Evolutionary conservation across 2,113 vertebrate genomes (phyloP).

Genomic region (Anguilla japonica): DNA sequence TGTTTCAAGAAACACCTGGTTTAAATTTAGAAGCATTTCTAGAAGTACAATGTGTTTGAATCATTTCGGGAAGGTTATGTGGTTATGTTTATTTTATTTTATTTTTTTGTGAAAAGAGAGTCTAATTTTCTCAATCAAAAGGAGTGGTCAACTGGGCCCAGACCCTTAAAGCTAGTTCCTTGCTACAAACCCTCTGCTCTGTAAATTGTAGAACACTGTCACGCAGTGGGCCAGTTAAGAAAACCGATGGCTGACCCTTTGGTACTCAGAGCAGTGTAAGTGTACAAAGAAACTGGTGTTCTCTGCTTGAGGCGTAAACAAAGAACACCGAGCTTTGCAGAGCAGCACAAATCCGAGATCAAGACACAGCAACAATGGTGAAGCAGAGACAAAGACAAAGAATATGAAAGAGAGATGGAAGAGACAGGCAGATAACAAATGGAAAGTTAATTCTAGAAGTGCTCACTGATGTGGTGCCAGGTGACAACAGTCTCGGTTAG

Average conservation of each 20-base stretch:
- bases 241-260: background rate
- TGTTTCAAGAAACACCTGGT: too few species aligned
- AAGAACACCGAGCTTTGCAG: background rate
- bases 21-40: too few species aligned
- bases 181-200: background rate
- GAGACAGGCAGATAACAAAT: background rate
- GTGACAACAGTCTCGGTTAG: background rate
- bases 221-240: background rate
- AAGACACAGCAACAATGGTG: background rate
- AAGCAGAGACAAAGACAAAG: background rate
- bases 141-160: background rate
- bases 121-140: background rate
- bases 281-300: background rate
- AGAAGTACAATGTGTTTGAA: too few species aligned
- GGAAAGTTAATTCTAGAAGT: too few species aligned
- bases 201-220: background rate
- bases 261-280: background rate
- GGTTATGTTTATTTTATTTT: background rate
- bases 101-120: background rate
- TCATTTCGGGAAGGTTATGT: background rate
- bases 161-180: background rate
- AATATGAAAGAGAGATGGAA: background rate
- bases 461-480: background rate
- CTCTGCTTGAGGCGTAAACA: slow-evolving; percentile 19
- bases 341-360: background rate